Base-by-base conservation (phyloP, 2,888 invertebrate genomes). In the Halictus ligatus region DNA sequence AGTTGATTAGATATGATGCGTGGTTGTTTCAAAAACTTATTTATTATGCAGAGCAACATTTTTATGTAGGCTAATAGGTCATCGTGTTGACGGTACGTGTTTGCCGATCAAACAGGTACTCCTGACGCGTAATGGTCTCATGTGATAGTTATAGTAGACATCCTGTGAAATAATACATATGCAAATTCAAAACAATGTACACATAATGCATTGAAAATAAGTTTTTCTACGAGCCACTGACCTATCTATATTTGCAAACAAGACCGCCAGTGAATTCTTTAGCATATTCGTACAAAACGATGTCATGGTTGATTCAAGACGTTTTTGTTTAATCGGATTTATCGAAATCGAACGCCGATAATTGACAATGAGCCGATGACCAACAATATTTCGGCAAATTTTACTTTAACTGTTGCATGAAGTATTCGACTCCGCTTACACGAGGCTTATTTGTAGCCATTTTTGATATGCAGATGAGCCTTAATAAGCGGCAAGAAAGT, bases 401-500 rank as follows among this genome's bases (percentile, higher is more conserved):
- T 35, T 35, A 35, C 0, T 35, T 35, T 35, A 35, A 5, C 35
- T 35, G 5, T 35, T 4, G 35, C 35, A 5, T 35, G 35, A 35
- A 15, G 6, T 64, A 43, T 67, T n/a, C n/a, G 40, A 72, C 29
- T 72, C 69, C 72, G 78, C 43, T 60, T 29, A 29, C 25, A 43
- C 29, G 75, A 58, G 25, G 25, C 48, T 71, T 60, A 77, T 77
- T 77, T 72, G 50, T 40, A 58, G 71, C 60, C 48, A 69, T 73
- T 78, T 78, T 29, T 78, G 73, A 78, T 40, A 18, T 64, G 21
- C 43, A 73, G 35, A 67, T 43, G 54, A 18, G 50, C n/a, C 50
- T 78, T 46, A 74, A 81, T 78, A 72, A 60, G 72, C 58, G 25
- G 2, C 25, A 77, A 72, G 81, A 72, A 77, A 81, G 46, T 60